Evolutionary conservation across 1,140 invertebrate genomes (phyloP).

Genomic region (Drosophila nasuta): DNA sequence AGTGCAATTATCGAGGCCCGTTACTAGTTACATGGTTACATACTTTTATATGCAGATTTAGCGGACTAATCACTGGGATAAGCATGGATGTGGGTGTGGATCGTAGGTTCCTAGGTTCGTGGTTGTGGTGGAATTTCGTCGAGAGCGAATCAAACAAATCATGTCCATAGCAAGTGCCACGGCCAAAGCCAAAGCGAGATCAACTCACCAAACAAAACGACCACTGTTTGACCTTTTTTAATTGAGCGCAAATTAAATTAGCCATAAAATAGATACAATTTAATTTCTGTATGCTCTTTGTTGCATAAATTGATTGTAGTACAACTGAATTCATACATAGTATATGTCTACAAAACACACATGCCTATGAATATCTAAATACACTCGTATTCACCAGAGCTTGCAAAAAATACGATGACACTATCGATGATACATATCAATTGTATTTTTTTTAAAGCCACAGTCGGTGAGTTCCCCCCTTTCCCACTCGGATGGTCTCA

Average conservation of each 20-base stretch:
- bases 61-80: slow-evolving; percentile 8
- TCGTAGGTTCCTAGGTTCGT: not conserved
- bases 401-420: slow-evolving; percentile 21
- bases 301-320: slow-evolving; percentile 33
- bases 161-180: slow-evolving; percentile 52
- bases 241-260: slow-evolving; percentile 82
- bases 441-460: slow-evolving; percentile 14
- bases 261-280: slow-evolving; percentile 78
- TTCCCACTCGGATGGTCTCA: not conserved
- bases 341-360: slow-evolving; percentile 8
- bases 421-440: slow-evolving; percentile 14
- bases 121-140: slow-evolving; percentile 21
- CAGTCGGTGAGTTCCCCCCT: not conserved
- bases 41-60: slow-evolving; percentile 1
- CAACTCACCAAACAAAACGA: slow-evolving; percentile 51
- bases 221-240: slow-evolving; percentile 74
- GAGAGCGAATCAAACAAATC: slow-evolving; percentile 46
- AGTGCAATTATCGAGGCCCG: slow-evolving; percentile 21
- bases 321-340: slow-evolving; percentile 21
- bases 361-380: slow-evolving; percentile 8
- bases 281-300: slow-evolving; percentile 63
- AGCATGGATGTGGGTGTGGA: slow-evolving; percentile 13
- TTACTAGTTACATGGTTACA: not conserved
- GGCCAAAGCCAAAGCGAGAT: slow-evolving; percentile 57
- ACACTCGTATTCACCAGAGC: slow-evolving; percentile 8